Percentiles rank a stretch among this genome's conserved stretches.
Conservation (phyloP, 35 echinoderm and acorn worm species). For the Apostichopus japonicus region DNA sequence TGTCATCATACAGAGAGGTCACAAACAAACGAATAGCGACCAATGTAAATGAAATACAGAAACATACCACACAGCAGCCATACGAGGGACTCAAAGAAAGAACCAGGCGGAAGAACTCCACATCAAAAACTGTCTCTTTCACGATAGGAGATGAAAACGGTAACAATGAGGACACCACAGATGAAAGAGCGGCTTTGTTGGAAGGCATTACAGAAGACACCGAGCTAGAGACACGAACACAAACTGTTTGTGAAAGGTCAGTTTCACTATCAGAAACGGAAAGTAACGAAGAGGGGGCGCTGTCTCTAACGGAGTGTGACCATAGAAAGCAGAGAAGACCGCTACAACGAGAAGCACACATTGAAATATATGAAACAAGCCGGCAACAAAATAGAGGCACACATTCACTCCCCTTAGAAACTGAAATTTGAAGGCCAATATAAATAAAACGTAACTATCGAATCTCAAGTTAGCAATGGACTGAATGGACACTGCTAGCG, state of each 20-base stretch:
- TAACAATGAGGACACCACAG: neutral
- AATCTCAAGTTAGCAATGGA: too few species aligned
- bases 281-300: neutral
- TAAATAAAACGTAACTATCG: too few species aligned
- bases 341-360: neutral
- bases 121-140: neutral
- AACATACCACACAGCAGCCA: neutral
- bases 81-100: neutral
- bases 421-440: neutral
- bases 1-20: neutral
- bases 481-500: too few species aligned
- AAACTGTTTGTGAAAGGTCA: neutral
- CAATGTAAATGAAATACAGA: conserved; percentile 37
- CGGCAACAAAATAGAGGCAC: neutral
- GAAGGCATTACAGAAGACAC: neutral
- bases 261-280: neutral
- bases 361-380: neutral
- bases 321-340: neutral
- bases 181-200: neutral
- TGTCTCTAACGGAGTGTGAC: neutral
- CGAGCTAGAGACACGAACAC: neutral
- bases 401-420: neutral
- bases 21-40: conserved; percentile 4
- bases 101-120: neutral
- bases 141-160: neutral